Evolutionary conservation across 2,797 vertebrate species (phyloP), one percentile per base, ranked within the genome.

Genomic region (Ptychobarbus kaznakovi): DNA sequence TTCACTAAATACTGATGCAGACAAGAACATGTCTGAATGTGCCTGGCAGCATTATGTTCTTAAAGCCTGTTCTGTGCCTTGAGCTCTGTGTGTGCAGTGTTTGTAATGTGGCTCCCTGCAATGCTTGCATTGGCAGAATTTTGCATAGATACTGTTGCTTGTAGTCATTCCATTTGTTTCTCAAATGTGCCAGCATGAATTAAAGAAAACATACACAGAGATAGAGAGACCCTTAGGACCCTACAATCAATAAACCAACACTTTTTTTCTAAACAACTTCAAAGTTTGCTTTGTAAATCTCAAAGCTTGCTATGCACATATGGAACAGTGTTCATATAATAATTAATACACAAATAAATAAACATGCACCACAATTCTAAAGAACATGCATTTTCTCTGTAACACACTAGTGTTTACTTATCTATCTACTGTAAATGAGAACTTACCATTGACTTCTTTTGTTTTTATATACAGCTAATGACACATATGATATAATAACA

Each of bases 131-230:
- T 91, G 92, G 91, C 90, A 90, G 90, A 88, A 89, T 93, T 94
- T 93, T 93, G 93, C 93, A 94, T 93, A 93, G 93, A 92, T 89
- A 76, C 85, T 90, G 91, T 91, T 65, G 92, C 93, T 93, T 93
- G 87, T 81, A 94, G 93, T 93, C 93, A 92, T 92, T 93, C 93
- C 94, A 93, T 94, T 93, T 95, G 94, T 80, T 89, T 87, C 68
- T 92, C 91, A 92, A 93, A 89, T 89, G 89, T 87, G 90, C 89
- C 89, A 89, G 93, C 93, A 90, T 89, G 92, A 93, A 93, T 90
- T 93, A 93, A 93, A 89, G 89, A 61, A 84, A 88, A 89, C 49
- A 46, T 12, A 90, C 25, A 76, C 63, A 81, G 20, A 63, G 40
- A 72, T 15, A 81, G 40, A 72, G 20, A 72, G 20, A 76, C 58